Evolutionary conservation across 1,140 invertebrate species (phyloP).

Genomic region (Neotoxoptera formosana): DNA sequence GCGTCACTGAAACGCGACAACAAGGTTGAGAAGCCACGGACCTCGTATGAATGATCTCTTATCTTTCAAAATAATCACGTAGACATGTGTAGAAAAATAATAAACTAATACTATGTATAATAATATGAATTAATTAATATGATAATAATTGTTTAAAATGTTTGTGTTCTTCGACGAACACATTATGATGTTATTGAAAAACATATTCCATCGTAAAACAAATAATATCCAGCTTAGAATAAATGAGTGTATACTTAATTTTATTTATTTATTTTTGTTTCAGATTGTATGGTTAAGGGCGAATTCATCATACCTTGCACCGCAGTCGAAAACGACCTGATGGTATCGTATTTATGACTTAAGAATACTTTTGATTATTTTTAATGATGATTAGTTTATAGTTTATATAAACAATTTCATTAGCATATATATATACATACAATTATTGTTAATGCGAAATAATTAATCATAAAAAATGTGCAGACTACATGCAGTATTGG

Average conservation of each 20-base stretch:
- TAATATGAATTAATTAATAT: no score
- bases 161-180: background rate
- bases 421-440: background rate
- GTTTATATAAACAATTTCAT: background rate
- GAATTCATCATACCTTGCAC: no score
- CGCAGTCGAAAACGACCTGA: conserved; percentile 1
- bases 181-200: background rate
- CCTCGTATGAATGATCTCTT: background rate
- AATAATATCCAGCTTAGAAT: background rate
- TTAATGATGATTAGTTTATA: background rate
- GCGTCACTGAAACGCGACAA: background rate
- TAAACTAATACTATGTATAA: no score
- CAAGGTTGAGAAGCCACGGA: background rate
- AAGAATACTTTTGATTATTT: background rate
- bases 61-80: background rate
- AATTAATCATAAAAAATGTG: background rate
- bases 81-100: no score
- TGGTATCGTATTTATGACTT: background rate
- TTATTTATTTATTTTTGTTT: conserved; percentile 30
- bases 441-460: background rate
- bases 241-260: background rate
- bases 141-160: background rate
- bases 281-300: background rate
- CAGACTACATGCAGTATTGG: background rate
- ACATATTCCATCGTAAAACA: background rate